phyloP scores from a whole-genome alignment of 2,888 invertebrate genomes.

The Syrphus vitripennis region DNA sequence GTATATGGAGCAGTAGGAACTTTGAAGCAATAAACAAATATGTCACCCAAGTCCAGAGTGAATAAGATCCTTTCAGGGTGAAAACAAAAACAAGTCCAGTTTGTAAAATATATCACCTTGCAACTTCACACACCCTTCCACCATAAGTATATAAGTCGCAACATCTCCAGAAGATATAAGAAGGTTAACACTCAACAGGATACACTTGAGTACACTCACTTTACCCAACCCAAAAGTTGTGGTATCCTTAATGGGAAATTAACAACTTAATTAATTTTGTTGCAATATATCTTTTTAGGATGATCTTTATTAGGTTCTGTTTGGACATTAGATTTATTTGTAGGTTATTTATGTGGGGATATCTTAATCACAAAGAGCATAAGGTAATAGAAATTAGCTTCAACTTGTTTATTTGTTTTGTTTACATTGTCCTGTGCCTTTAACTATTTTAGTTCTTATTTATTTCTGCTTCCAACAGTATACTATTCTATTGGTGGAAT shows the following conservation, averaged over 20 bases:
- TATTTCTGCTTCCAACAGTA: neutral
- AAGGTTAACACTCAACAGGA: constrained; percentile 11
- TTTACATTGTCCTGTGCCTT: neutral
- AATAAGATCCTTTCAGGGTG: constrained; percentile 38
- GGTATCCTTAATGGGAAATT: constrained; percentile 78
- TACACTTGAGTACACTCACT: constrained; percentile 32
- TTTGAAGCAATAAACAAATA: constrained; percentile 67
- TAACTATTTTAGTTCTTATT: neutral
- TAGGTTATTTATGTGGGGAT: neutral
- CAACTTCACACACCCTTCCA: neutral
- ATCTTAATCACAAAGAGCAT: neutral
- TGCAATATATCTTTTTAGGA: constrained; percentile 78
- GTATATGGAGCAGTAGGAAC: constrained; percentile 38
- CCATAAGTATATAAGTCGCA: neutral
- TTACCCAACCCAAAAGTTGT: constrained; percentile 33
- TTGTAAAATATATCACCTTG: constrained; percentile 23
- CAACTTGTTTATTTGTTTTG: neutral
- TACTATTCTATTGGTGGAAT: neutral
- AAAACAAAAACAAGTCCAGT: constrained; percentile 43
- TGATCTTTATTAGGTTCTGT: constrained; percentile 69
- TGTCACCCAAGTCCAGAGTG: constrained; percentile 54
- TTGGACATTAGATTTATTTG: constrained; percentile 69
- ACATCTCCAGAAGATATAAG: constrained; percentile 4
- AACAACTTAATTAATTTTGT: constrained; percentile 81
- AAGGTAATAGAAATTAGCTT: neutral